Evolutionary conservation across 2,797 vertebrate genomes (phyloP), one percentile per base, ranked within the genome.

Genomic region (Takifugu ocellatus): DNA sequence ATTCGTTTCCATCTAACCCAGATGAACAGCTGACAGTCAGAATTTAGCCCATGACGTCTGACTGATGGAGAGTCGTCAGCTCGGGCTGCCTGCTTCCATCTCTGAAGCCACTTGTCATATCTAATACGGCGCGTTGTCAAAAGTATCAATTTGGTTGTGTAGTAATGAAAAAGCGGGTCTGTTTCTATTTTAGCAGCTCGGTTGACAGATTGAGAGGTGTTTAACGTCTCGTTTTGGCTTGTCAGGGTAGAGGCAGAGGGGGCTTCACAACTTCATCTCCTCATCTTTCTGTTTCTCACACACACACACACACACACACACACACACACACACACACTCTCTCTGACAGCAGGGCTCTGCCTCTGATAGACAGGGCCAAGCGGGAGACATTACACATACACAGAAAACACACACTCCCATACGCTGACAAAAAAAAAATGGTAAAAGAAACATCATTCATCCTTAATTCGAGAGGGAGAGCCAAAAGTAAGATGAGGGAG

Each of bases 171-270:
- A 84, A 82, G 63, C 62, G 47, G 65, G 73, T 85, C 81, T 83
- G 83, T 78, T 87, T 87, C 84, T 87, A 86, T 88, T 86, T 84
- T 78, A 84, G 82, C 68, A 58, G 78, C 84, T 73, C 74, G 63
- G 75, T 79, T 87, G 89, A 86, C 87, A 89, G 85, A 88, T 86
- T 85, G 82, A 87, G 78, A 84, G 85, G 84, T 89, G 83, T 89
- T 90, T 88, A 90, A 83, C 83, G 72, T 84, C 85, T 89, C 82
- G 72, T 86, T 90, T 83, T 84, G 79, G 77, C 81, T 86, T 82
- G 83, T 81, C 87, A 81, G 77, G 64, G 63, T 44, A 11, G 51
- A 44, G 39, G 43, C 6, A 17, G n/a, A 51, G 14, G 33, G 60
- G 45, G 54, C 69, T 77, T 84, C 75, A 81, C 77, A 88, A 89